Conservation (phyloP, 2,113 vertebrate species). For the Psittacara wagleri region DNA sequence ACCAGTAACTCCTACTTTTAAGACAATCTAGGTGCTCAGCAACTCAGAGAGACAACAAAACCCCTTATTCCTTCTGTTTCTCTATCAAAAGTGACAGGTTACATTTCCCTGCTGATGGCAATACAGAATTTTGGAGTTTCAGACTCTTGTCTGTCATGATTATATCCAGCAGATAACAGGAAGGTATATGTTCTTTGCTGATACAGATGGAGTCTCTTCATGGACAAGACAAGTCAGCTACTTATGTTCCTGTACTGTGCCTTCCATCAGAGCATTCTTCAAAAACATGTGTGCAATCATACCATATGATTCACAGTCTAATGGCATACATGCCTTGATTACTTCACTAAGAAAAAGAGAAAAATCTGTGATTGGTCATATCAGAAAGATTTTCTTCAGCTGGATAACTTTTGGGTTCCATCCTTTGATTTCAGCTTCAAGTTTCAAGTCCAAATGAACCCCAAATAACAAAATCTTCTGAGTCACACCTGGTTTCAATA, state of each 20-base stretch:
- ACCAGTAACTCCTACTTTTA: background rate
- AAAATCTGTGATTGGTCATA: background rate
- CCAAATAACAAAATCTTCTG: slow-evolving; percentile 9
- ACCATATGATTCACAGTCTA: background rate
- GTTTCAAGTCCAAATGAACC: slow-evolving; percentile 35
- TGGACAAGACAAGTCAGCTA: background rate
- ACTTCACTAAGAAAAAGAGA: background rate
- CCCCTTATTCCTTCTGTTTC: background rate
- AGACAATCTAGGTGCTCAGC: background rate
- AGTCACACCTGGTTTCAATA: slow-evolving; percentile 63
- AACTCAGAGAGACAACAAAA: background rate
- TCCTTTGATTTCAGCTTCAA: slow-evolving; percentile 29
- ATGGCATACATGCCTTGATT: background rate
- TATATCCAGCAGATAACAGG: background rate
- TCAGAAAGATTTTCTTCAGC: slow-evolving; percentile 17
- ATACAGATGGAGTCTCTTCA: background rate
- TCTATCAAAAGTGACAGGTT: background rate
- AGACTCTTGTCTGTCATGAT: background rate
- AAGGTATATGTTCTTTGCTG: background rate
- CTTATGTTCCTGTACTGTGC: background rate
- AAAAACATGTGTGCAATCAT: background rate
- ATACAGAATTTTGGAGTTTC: background rate
- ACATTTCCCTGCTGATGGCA: background rate
- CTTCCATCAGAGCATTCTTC: background rate
- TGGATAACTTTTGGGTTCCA: slow-evolving; percentile 2